Percentiles rank a stretch among this genome's conserved stretches.
Evolutionary conservation across 2,113 vertebrate species (phyloP).

Genomic region (Mugil cephalus): DNA sequence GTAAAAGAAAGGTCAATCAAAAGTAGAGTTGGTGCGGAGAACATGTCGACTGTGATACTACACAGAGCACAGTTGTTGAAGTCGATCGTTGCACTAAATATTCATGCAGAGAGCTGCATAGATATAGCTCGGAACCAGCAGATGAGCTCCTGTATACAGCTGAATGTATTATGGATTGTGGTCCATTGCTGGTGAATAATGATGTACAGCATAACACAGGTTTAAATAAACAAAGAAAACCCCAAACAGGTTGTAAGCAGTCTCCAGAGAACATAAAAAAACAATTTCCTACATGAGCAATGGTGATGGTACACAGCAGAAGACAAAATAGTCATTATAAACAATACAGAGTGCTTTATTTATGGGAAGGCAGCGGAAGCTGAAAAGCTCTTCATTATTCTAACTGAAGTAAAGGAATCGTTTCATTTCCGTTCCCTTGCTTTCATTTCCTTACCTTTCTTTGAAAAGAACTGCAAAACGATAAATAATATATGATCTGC

Average conservation of each 20-base stretch:
- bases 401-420: slow-evolving; percentile 21
- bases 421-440: too few relatives aligned
- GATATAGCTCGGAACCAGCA: slow-evolving; percentile 8
- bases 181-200: slow-evolving; percentile 27
- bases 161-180: slow-evolving; percentile 33
- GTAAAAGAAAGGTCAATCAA: too few relatives aligned
- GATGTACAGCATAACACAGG: slow-evolving; percentile 14
- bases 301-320: slow-evolving; percentile 43
- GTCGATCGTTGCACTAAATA: slow-evolving; percentile 1
- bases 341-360: slow-evolving; percentile 58
- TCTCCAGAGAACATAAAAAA: slow-evolving; percentile 40
- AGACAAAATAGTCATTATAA: slow-evolving; percentile 54
- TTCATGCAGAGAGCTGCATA: slow-evolving; percentile 4
- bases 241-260: slow-evolving; percentile 25
- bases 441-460: not conserved
- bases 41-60: too few relatives aligned
- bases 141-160: slow-evolving; percentile 20
- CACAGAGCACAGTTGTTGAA: not conserved
- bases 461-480: not conserved
- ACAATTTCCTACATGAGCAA: slow-evolving; percentile 52
- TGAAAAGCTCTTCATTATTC: slow-evolving; percentile 44
- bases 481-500: not conserved
- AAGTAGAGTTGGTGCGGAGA: too few relatives aligned
- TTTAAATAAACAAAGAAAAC: slow-evolving; percentile 53
- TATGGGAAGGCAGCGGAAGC: slow-evolving; percentile 55